Base-by-base conservation (phyloP, 2,888 invertebrate species). In the Dromius quadrimaculatus region DNA sequence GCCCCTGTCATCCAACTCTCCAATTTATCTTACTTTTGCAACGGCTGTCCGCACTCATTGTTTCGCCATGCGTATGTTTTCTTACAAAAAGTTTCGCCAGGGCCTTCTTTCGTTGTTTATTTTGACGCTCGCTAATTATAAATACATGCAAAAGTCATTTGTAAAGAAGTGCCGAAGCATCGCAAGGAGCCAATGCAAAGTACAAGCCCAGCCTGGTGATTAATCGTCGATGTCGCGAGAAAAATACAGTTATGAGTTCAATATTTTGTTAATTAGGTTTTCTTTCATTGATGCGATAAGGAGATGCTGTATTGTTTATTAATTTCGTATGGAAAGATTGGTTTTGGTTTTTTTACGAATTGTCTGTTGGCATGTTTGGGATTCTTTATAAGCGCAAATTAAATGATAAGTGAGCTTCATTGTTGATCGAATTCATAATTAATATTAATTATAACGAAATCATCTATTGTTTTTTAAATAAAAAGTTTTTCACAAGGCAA, bases 1-100 rank as follows among this genome's bases (percentile, higher is more conserved):
- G 47, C 47, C 19, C 59, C 36, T 34, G 63, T 43, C 63, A 45
- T 43, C 22, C 2, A 45, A 17, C 22, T 20, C 23, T 13, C 36
- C 47, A 65, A 65, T 65, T 65, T 65, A 65, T 65, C 65, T 65
- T 65, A 34, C 65, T 65, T 65, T 65, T 65, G 65, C 22, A 47
- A 54, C 65, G 65, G 65, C 54, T 65, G 65, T 65, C 65, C 36
- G 36, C 65, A 34, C 22, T 50, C 65, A 50, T 65, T 65, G 65
- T 65, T 65, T 65, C 50, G 65, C 54, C 6, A 32, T 22, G 36
- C 54, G 65, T 65, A 38, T 54, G 54, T 65, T 65, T 64, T 65
- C 65, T 50, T 54, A 65, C 65, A 43, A 41, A 43, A 62, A 62
- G 38, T 41, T 17, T 36, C 62, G 45, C 43, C 45, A 32, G 22